Base-by-base conservation (phyloP, 1,140 invertebrate genomes). In the Oppia nitens region DNA sequence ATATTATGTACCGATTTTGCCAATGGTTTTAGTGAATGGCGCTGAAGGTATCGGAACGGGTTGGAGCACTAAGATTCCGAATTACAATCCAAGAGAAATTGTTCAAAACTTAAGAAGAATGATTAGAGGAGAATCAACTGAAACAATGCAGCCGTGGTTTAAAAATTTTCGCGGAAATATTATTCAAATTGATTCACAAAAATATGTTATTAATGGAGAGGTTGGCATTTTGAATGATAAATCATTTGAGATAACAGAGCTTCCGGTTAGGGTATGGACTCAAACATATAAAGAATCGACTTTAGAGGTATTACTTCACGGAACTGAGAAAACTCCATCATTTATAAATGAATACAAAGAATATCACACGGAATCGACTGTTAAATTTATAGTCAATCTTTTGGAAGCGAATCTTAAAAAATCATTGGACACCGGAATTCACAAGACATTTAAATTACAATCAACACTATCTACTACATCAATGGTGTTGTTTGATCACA, bases 1-100 rank as follows among this genome's bases (percentile, higher is more conserved):
- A 14, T 88, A 83, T 78, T 99, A 98, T 70, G 74, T 89, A 2
- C 96, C 96, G 0, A 87, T 98, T 60, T 82, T 99, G 61, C 96
- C 95, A 0, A 97, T 95, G 85, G 79, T 98, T 17, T 73, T 99
- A 25, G 85, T 98, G 0, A 99, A 99, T 71, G 95, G 95, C 14
- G 85, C 92, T 52, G 92, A 97, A 64, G 95, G 95, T 64, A 98
- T 98, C 67, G 95, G 95, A 26, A 99, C 95, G 2, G 95, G 93
- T 26, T 99, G 94, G 94, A 93, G 91, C 72, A 98, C 95, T 0
- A 95, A 92, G 72, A 86, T 98, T 68, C 87, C 88, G 0, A 98
- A 97, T 70, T 92, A 90, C 68, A 92, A 98, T 76, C 87, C 92
- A 1, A 74, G 90, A 60, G 92, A 97, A 61, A 82, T 99, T 57